Percentiles rank a stretch among this genome's conserved stretches.
Conservation (phyloP, 2,113 vertebrate genomes). For the Acinonyx jubatus region DNA sequence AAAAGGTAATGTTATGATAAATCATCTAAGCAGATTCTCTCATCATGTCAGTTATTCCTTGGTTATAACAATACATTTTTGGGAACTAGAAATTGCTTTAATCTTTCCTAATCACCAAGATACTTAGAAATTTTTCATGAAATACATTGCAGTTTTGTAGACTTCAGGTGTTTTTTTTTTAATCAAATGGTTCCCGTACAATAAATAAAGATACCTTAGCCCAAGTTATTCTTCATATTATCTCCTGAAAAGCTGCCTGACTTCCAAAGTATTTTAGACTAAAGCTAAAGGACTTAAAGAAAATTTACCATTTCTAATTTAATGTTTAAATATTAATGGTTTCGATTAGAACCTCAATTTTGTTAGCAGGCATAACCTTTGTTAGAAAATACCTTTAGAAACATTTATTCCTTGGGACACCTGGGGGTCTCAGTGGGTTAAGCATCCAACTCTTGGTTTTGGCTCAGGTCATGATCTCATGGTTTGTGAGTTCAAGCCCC, state of each 20-base stretch:
- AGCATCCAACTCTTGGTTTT: no score
- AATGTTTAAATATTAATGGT: constrained; percentile 11
- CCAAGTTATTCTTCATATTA: neutral
- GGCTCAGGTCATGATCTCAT: no score
- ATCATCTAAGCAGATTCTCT: neutral
- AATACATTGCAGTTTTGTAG: neutral
- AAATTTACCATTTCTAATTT: neutral
- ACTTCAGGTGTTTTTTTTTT: neutral
- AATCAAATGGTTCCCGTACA: neutral
- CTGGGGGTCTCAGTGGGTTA: no score
- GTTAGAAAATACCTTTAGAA: neutral
- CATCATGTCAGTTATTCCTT: neutral
- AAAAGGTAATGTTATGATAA: neutral
- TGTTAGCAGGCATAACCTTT: neutral
- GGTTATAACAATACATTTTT: neutral
- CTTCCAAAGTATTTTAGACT: neutral
- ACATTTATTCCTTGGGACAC: neutral
- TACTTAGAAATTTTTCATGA: neutral
- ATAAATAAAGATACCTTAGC: neutral
- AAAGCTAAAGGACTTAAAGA: neutral
- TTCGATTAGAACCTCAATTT: neutral
- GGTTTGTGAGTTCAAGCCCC: no score
- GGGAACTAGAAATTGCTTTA: constrained; percentile 3
- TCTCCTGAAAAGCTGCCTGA: neutral
- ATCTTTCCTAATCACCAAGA: neutral